phyloP scores from a whole-genome alignment of 2,797 vertebrate genomes.

The Lagorchestes hirsutus region DNA sequence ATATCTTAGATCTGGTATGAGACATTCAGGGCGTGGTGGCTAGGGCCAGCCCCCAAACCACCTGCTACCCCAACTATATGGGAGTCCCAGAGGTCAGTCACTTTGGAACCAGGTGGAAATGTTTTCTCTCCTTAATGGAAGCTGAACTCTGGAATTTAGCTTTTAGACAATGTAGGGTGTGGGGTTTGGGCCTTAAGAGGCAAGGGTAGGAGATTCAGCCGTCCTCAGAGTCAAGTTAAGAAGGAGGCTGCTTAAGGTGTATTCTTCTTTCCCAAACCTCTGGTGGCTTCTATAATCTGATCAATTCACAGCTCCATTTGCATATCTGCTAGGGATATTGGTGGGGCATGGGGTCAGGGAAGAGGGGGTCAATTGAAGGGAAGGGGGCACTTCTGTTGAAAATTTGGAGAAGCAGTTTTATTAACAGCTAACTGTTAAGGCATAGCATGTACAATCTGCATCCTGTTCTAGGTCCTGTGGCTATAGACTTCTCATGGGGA shows the following conservation, averaged over 20 bases:
- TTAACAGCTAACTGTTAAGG: constrained; percentile 7
- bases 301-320: constrained; percentile 27
- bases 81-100: not conserved
- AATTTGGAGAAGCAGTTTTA: constrained; percentile 28
- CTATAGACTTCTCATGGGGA: not conserved
- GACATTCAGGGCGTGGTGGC: not conserved
- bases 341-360: not conserved
- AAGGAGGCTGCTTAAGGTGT: not conserved
- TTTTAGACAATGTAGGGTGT: constrained; percentile 9
- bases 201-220: not conserved
- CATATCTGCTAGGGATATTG: constrained; percentile 18
- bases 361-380: not conserved
- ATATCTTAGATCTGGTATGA: not conserved
- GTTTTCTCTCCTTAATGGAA: not conserved
- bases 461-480: constrained; percentile 32
- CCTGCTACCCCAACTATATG: not conserved
- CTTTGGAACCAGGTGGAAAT: not conserved
- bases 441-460: constrained; percentile 9
- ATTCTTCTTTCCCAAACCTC: not conserved
- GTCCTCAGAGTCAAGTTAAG: not conserved
- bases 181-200: not conserved
- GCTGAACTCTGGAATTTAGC: not conserved
- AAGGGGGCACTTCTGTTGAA: not conserved
- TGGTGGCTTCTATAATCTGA: not conserved
- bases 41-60: not conserved